Evolutionary conservation across 2,113 vertebrate genomes (phyloP).

Genomic region (Malurus melanocephalus): DNA sequence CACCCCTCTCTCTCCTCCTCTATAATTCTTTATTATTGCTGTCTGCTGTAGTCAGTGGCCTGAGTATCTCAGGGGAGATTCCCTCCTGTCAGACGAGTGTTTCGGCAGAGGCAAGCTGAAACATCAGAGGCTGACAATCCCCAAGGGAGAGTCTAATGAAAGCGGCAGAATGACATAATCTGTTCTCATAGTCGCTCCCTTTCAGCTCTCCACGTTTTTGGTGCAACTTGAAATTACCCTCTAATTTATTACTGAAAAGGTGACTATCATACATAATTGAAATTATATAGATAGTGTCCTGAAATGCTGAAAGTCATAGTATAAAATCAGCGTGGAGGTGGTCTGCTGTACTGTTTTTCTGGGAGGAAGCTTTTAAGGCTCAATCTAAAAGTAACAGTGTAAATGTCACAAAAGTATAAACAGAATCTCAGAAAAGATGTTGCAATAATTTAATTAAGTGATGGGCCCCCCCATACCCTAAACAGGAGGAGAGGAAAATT

Average conservation of each 20-base stretch:
- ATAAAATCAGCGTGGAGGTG: background rate
- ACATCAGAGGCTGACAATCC: constrained; percentile 40
- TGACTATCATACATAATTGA: background rate
- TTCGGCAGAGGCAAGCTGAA: constrained; percentile 31
- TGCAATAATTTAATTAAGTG: background rate
- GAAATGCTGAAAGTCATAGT: background rate
- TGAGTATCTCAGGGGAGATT: background rate
- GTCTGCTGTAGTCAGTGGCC: constrained; percentile 15
- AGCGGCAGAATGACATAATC: constrained; percentile 24
- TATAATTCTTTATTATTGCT: background rate
- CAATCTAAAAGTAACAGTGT: background rate
- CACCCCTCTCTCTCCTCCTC: background rate
- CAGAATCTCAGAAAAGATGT: background rate
- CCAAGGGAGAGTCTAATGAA: constrained; percentile 27
- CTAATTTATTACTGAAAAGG: constrained; percentile 31
- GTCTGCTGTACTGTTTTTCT: background rate
- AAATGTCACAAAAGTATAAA: constrained; percentile 11
- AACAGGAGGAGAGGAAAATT: background rate
- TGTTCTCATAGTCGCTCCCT: constrained; percentile 1
- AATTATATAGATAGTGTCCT: background rate
- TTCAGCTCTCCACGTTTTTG: background rate
- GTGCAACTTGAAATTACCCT: constrained; percentile 31
- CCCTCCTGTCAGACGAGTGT: background rate
- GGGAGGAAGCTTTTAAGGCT: constrained; percentile 1
- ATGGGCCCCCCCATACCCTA: background rate